phyloP scores from a whole-genome alignment of 2,797 vertebrate genomes.

The Sparus aurata region DNA sequence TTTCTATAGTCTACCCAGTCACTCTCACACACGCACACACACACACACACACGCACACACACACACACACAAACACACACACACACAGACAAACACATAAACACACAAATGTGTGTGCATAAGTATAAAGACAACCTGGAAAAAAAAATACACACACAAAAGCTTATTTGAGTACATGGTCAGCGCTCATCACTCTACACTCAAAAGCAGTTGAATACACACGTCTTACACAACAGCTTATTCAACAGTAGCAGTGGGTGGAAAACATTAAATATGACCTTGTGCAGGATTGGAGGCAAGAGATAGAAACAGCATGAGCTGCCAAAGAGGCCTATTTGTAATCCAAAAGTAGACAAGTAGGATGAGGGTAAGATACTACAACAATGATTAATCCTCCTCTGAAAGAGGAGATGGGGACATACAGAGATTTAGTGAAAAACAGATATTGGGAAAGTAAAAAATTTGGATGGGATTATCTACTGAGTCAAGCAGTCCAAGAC shows the following conservation, averaged over 20 bases:
- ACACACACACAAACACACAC: neutral
- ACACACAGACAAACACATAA: slow-evolving; percentile 1
- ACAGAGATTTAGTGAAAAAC: slow-evolving; percentile 7
- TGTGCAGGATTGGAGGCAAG: neutral
- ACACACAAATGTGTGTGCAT: slow-evolving; percentile 2
- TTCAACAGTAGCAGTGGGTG: slow-evolving; percentile 36
- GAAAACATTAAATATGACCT: slow-evolving; percentile 44
- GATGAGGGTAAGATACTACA: neutral
- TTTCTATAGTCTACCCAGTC: slow-evolving; percentile 25
- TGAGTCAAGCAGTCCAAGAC: neutral
- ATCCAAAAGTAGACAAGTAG: slow-evolving; percentile 18
- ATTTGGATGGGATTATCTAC: neutral
- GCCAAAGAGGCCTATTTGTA: slow-evolving; percentile 8
- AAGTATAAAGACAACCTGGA: slow-evolving; percentile 16
- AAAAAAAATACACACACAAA: slow-evolving; percentile 1
- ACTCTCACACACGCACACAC: slow-evolving; percentile 6
- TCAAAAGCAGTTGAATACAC: slow-evolving; percentile 30
- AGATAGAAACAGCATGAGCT: neutral
- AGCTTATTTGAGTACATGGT: slow-evolving; percentile 4
- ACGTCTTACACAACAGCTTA: slow-evolving; percentile 48
- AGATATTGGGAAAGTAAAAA: neutral
- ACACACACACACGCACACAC: slow-evolving; percentile 24
- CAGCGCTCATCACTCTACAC: slow-evolving; percentile 15
- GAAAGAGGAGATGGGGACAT: neutral
- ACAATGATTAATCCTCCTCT: slow-evolving; percentile 24